A percentile compares a stretch with the other conserved stretches of the same genome.
Conservation (phyloP, 1,140 invertebrate genomes). For the Caerostris darwini region DNA sequence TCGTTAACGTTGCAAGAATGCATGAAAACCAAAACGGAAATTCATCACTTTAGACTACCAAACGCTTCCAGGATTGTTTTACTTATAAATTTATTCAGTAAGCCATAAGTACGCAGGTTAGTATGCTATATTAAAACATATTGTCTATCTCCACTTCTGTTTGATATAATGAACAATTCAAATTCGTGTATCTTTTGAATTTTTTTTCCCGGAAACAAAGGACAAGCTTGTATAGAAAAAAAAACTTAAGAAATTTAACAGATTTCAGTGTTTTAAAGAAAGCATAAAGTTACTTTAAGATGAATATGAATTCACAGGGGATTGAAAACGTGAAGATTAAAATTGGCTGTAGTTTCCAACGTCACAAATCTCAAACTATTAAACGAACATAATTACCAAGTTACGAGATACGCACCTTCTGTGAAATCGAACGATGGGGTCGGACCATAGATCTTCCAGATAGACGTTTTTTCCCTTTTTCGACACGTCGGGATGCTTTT, state of each 20-base stretch:
- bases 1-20: no score
- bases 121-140: no score
- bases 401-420: slow-evolving; percentile 17
- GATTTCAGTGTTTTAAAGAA: neutral
- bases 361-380: neutral
- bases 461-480: slow-evolving; percentile 73
- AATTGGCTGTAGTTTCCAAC: neutral
- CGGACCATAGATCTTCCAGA: slow-evolving; percentile 70
- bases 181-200: no score
- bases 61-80: no score
- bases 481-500: slow-evolving; percentile 87
- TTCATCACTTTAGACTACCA: no score
- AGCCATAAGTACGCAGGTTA: no score
- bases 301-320: neutral
- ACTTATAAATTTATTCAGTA: no score
- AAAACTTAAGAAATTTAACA: neutral
- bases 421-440: slow-evolving; percentile 77
- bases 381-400: neutral
- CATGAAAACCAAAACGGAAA: no score
- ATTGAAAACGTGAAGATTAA: neutral
- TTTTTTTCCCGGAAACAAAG: no score
- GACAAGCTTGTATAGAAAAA: neutral
- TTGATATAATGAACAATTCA: no score
- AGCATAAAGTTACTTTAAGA: neutral
- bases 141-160: no score